Evolutionary conservation across 2,888 invertebrate species (phyloP).

Genomic region (Micoletzkya japonica): DNA sequence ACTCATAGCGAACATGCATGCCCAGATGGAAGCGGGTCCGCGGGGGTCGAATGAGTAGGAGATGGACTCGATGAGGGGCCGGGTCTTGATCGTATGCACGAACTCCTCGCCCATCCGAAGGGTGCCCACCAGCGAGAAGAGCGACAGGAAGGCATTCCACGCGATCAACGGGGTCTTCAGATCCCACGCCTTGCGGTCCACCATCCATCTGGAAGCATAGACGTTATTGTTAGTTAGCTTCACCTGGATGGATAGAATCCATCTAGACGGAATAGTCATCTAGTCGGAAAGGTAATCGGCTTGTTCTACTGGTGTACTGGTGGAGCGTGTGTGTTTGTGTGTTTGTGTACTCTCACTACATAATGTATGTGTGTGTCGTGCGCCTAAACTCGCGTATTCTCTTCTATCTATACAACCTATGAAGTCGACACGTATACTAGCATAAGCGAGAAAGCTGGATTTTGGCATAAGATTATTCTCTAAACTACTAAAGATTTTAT

Average conservation of each 20-base stretch:
- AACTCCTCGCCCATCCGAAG: constrained; percentile 37
- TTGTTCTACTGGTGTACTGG: no score
- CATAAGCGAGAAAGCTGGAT: no score
- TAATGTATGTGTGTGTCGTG: no score
- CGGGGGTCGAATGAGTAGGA: constrained; percentile 51
- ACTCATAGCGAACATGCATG: constrained; percentile 54
- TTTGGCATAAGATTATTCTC: neutral
- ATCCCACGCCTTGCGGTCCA: constrained; percentile 61
- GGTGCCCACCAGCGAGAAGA: constrained; percentile 65
- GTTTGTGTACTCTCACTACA: no score
- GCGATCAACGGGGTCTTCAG: constrained; percentile 63
- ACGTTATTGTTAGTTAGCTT: no score
- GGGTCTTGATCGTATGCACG: constrained; percentile 28
- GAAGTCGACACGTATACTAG: no score
- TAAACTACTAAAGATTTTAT: neutral
- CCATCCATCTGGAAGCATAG: constrained; percentile 57
- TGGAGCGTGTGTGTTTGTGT: no score
- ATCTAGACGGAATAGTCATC: no score
- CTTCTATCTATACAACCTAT: no score
- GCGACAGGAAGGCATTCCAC: constrained; percentile 66
- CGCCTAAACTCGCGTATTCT: no score
- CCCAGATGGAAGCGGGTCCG: constrained; percentile 62
- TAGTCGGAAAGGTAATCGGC: no score
- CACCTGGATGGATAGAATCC: no score
- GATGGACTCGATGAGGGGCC: constrained; percentile 51